Percentiles rank a stretch among this genome's conserved stretches.
Evolutionary conservation across 2,888 invertebrate genomes (phyloP).

Genomic region (Neoascia interrupta): DNA sequence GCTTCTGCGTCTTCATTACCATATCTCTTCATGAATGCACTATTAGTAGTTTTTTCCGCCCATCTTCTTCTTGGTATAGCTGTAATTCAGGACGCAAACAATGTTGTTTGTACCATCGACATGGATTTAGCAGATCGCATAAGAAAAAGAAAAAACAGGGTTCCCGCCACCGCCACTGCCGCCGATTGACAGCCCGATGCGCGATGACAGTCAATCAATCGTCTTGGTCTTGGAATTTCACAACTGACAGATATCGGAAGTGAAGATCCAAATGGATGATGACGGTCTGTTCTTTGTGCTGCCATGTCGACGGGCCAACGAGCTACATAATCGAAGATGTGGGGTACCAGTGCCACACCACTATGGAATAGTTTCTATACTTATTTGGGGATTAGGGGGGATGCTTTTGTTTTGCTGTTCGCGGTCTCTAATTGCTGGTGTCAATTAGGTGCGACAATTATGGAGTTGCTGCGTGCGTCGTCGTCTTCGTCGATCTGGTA

Average conservation of each 20-base stretch:
- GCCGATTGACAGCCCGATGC: no score
- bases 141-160: neutral
- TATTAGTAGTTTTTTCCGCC: slow-evolving; percentile 40
- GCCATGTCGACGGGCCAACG: slow-evolving; percentile 25
- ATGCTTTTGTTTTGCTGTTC: slow-evolving; percentile 7
- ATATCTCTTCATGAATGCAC: slow-evolving; percentile 35
- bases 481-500: slow-evolving; percentile 12
- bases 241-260: slow-evolving; percentile 57
- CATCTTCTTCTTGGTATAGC: slow-evolving; percentile 1
- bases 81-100: slow-evolving; percentile 46
- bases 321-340: slow-evolving; percentile 42
- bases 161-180: no score
- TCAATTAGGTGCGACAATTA: slow-evolving; percentile 53
- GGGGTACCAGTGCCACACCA: slow-evolving; percentile 24
- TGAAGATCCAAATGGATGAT: slow-evolving; percentile 3
- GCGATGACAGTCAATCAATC: slow-evolving; percentile 64
- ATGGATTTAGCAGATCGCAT: neutral
- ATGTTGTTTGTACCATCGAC: slow-evolving; percentile 23
- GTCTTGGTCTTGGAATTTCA: slow-evolving; percentile 19
- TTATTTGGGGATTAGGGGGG: slow-evolving; percentile 18
- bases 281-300: neutral
- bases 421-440: slow-evolving; percentile 41
- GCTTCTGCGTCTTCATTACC: neutral
- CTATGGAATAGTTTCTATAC: slow-evolving; percentile 40
- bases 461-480: slow-evolving; percentile 36